Percentiles rank a stretch among this genome's conserved stretches.
phyloP scores from a whole-genome alignment of 1,140 invertebrate species.

The Gonioctena quinquepunctata region DNA sequence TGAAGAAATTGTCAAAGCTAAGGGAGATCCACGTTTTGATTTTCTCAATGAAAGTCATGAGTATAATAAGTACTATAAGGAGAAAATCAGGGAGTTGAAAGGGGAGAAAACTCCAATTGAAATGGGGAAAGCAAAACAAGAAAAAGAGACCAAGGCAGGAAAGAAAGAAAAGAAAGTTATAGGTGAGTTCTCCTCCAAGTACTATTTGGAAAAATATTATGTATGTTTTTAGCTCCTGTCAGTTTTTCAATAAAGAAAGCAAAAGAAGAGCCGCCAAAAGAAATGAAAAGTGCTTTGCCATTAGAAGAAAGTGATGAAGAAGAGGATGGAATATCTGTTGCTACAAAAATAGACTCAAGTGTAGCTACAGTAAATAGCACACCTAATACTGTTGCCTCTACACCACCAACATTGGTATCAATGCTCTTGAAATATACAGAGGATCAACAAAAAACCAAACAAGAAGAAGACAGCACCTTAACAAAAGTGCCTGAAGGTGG shows the following conservation, averaged over 20 bases:
- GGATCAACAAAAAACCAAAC: neutral
- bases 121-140: constrained; percentile 46
- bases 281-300: constrained; percentile 70
- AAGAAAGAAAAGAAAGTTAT: constrained; percentile 48
- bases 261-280: constrained; percentile 69
- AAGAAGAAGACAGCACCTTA: neutral
- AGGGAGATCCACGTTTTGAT: constrained; percentile 83
- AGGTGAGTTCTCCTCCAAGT: constrained; percentile 27
- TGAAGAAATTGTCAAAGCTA: constrained; percentile 83
- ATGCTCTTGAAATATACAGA: neutral
- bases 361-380: constrained; percentile 12
- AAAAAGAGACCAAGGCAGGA: constrained; percentile 29
- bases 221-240: constrained; percentile 64
- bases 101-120: constrained; percentile 49
- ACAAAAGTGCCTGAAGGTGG: neutral
- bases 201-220: neutral
- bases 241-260: constrained; percentile 82
- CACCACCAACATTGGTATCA: neutral
- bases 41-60: constrained; percentile 76
- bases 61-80: constrained; percentile 76
- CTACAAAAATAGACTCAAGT: no score
- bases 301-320: constrained; percentile 77
- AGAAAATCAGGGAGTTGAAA: constrained; percentile 56
- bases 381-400: neutral
- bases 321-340: constrained; percentile 49